These are phyloP conservation scores for Danio tinwini DNA, from an alignment of 2,797 vertebrate genomes.

Conservation along the genomic window DNA sequence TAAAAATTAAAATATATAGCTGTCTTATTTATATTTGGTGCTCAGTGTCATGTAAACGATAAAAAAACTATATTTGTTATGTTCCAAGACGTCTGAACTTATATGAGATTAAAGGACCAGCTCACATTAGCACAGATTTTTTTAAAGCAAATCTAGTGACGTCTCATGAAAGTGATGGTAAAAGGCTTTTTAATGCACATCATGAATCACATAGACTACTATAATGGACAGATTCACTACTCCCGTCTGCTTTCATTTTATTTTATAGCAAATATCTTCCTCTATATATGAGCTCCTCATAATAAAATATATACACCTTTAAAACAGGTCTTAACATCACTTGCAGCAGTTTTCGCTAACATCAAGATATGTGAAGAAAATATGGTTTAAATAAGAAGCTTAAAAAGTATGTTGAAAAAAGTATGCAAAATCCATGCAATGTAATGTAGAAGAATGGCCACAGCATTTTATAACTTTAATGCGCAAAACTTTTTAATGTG, in stretches of 20 bases:
- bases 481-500: too few relatives aligned
- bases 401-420: too few relatives aligned
- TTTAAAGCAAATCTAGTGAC: neutral
- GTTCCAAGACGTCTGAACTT: neutral
- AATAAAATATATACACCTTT: neutral
- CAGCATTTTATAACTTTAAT: too few relatives aligned
- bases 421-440: too few relatives aligned
- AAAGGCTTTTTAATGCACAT: neutral
- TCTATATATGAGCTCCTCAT: neutral
- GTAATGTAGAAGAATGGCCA: too few relatives aligned
- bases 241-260: neutral
- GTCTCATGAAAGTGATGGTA: neutral
- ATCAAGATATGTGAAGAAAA: too few relatives aligned
- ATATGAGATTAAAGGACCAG: neutral
- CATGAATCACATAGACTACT: neutral
- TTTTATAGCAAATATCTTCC: neutral
- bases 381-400: too few relatives aligned
- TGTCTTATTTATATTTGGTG: neutral
- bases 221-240: too few relatives aligned
- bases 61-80: neutral
- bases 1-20: neutral
- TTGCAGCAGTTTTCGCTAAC: too few relatives aligned
- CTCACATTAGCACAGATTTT: too few relatives aligned
- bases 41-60: neutral
- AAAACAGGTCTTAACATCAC: neutral